Conservation (phyloP, 2,888 invertebrate genomes). For the Ectemnius cavifrons region DNA sequence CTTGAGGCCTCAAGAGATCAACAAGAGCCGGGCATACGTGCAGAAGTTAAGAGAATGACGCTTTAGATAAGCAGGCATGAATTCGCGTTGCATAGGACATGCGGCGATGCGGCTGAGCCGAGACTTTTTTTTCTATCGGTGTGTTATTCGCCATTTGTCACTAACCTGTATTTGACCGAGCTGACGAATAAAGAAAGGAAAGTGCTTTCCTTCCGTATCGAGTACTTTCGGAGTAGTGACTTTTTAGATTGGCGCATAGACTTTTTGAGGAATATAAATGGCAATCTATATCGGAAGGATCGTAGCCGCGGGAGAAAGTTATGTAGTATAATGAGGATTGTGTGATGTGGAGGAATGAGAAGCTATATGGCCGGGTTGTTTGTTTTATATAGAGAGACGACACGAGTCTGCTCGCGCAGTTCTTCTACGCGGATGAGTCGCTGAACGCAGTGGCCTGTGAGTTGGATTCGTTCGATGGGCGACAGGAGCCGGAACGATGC, state of each 20-base stretch:
- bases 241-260: no score
- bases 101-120: not conserved
- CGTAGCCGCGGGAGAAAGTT: no score
- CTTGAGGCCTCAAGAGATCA: not conserved
- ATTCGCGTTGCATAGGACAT: not conserved
- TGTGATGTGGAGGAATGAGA: not conserved
- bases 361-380: not conserved
- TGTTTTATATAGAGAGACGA: conserved; percentile 87
- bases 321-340: no score
- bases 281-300: no score
- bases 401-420: conserved; percentile 94
- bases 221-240: no score
- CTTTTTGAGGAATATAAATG: no score
- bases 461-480: conserved; percentile 99
- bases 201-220: no score
- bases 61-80: conserved; percentile 15
- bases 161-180: no score
- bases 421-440: conserved; percentile 98
- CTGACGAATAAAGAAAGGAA: no score
- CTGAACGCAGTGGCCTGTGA: conserved; percentile 97
- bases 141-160: not conserved
- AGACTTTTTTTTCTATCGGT: not conserved
- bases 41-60: conserved; percentile 19
- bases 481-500: conserved; percentile 98
- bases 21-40: not conserved